Evolutionary conservation across 2,797 vertebrate species (phyloP), one percentile per base, ranked within the genome.

Genomic region (Spea hammondii): DNA sequence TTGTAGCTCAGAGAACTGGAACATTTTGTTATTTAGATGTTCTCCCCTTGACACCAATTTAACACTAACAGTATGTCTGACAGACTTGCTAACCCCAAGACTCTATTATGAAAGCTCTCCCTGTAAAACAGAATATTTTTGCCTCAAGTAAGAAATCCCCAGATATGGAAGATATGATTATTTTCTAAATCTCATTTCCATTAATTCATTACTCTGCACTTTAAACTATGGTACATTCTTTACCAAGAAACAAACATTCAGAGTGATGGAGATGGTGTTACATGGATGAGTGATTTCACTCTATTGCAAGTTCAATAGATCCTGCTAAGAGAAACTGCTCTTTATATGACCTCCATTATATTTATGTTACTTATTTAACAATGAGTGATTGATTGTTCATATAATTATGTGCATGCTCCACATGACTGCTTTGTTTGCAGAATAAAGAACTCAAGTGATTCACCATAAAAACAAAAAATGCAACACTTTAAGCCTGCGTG

Each of bases 301-400:
- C 45, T 72, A 66, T 72, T 72, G 47, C 65, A 81, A 69, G 72
- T 77, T 77, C 65, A 73, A 81, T 77, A 81, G 59, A 77, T 81
- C 65, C 77, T 64, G 7, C 69, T 77, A 81, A 81, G 70, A 67
- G 49, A 77, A 50, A 51, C 64, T 77, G 74, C 74, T 81, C 70
- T 70, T 68, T 81, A 77, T 77, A 73, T 81, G 79, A 81, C 74
- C 74, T 81, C 70, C 70, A 68, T 81, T 81, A 77, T 81, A 77
- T 77, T 81, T 69, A 73, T 77, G 79, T 68, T 81, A 73, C 79
- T 77, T 73, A 76, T 81, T 81, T 81, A 81, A 81, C 79, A 81
- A 81, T 77, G 79, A 81, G 79, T 77, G 79, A 81, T 81, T 81
- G 79, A 81, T 68, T 54, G 65, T 49, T 77, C 64, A 77, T 73